Percentiles rank a stretch among this genome's conserved stretches.
Conservation (phyloP, 1,140 invertebrate species). For the Brachionus koreanus region DNA sequence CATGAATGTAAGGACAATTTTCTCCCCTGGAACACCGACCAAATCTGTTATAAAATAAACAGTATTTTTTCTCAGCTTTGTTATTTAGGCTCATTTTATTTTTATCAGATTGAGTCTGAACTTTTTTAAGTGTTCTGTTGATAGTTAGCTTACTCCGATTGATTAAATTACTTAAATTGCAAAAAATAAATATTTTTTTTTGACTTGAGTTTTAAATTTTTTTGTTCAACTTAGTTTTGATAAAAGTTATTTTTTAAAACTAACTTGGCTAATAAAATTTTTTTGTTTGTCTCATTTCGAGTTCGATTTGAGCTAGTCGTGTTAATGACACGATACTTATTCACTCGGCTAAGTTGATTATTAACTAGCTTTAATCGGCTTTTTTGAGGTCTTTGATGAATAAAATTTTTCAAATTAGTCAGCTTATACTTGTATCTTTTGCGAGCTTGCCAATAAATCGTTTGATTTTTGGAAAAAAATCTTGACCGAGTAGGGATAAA, state of each 20-base stretch:
- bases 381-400: not conserved
- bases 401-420: not conserved
- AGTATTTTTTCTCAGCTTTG: slow-evolving; percentile 63
- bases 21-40: slow-evolving; percentile 73
- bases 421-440: not conserved
- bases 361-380: not conserved
- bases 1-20: slow-evolving; percentile 72
- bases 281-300: not conserved
- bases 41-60: slow-evolving; percentile 75
- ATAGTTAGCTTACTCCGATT: not conserved
- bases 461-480: not conserved
- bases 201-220: not conserved
- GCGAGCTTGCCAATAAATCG: not conserved
- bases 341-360: not conserved
- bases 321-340: not conserved
- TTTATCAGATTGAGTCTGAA: not conserved
- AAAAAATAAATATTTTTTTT: not conserved
- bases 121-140: not conserved
- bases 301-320: not conserved
- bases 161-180: not conserved
- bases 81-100: slow-evolving; percentile 34
- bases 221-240: not conserved
- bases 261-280: not conserved
- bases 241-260: not conserved
- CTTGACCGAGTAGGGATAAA: not conserved